A percentile compares a stretch with the other conserved stretches of the same genome.
These are phyloP conservation scores for Chaunax sp. DNA, from an alignment of 2,797 vertebrate species.

Conservation along the genomic window DNA sequence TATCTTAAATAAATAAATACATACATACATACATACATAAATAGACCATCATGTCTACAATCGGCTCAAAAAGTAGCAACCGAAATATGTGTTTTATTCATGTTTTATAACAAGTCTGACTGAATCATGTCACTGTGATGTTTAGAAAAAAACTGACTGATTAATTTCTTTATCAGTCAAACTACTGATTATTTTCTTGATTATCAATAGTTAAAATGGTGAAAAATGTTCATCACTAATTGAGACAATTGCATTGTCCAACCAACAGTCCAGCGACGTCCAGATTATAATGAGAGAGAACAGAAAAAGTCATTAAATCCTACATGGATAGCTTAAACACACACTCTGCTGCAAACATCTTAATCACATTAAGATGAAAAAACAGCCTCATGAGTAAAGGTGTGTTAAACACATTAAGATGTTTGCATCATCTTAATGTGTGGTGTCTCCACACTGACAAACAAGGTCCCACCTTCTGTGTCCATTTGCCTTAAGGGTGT, in stretches of 20 bases:
- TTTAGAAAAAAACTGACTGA: background rate
- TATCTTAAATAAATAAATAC: too few relatives aligned
- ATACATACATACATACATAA: too few relatives aligned
- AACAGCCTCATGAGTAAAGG: too few relatives aligned
- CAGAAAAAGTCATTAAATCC: background rate
- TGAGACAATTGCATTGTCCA: too few relatives aligned
- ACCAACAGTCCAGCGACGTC: too few relatives aligned
- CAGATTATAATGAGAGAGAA: too few relatives aligned
- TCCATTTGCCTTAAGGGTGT: slow-evolving; percentile 20
- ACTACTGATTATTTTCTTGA: too few relatives aligned
- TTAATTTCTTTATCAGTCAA: background rate
- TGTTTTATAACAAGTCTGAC: background rate
- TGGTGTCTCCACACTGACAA: slow-evolving; percentile 23
- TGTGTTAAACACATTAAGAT: too few relatives aligned
- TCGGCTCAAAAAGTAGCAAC: background rate
- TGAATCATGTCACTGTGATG: background rate
- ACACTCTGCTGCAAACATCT: too few relatives aligned
- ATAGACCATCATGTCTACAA: background rate
- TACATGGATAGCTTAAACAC: too few relatives aligned
- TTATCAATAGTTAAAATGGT: background rate
- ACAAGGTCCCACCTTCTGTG: slow-evolving; percentile 13
- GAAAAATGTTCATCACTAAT: too few relatives aligned
- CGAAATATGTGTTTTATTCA: slow-evolving; percentile 1
- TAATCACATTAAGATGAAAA: too few relatives aligned
- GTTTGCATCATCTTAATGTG: background rate